Conservation (phyloP, 2,113 vertebrate genomes). For the Agapornis roseicollis region DNA sequence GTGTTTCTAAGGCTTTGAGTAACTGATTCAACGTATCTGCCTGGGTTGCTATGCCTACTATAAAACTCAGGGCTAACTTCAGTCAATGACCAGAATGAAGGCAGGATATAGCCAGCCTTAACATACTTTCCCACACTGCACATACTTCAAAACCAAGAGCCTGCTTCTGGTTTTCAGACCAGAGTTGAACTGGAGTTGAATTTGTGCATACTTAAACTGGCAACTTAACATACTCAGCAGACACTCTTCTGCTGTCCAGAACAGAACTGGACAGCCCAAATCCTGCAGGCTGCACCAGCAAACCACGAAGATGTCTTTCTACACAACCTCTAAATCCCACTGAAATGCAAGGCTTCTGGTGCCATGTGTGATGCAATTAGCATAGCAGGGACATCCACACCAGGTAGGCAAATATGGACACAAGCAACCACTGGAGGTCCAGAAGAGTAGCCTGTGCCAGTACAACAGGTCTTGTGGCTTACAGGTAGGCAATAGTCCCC, state of each 20-base stretch:
- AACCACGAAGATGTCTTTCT: background rate
- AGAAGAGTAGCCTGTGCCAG: background rate
- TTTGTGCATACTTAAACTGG: background rate
- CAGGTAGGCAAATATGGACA: background rate
- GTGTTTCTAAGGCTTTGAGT: background rate
- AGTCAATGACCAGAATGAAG: background rate
- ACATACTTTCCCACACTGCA: background rate
- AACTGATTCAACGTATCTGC: accelerated
- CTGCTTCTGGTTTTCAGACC: background rate
- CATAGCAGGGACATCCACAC: background rate
- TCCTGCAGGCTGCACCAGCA: background rate
- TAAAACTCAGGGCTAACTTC: background rate
- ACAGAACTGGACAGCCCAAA: background rate
- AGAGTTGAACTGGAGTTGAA: background rate
- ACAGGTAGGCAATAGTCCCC: background rate
- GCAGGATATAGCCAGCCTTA: background rate
- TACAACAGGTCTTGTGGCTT: background rate
- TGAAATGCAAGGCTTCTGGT: background rate
- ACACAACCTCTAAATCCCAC: background rate
- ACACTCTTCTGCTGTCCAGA: background rate
- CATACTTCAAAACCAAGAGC: background rate
- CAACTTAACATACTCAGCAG: background rate
- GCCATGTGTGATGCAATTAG: too few relatives aligned
- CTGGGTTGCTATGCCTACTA: background rate
- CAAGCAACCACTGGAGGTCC: background rate